phyloP scores from a whole-genome alignment of 2,113 vertebrate genomes.

The Caracal caracal region DNA sequence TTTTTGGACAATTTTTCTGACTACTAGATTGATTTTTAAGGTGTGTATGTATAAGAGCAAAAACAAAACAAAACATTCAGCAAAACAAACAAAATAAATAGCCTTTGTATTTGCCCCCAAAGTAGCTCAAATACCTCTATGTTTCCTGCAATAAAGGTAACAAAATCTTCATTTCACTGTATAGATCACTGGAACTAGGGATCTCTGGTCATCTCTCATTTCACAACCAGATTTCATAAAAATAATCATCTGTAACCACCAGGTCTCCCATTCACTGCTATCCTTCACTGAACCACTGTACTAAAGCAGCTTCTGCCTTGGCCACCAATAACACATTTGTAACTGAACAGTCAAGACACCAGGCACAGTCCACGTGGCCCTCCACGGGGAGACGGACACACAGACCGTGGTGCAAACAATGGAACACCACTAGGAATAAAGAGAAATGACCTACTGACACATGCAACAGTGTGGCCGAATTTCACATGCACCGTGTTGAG shows the following conservation, averaged over 20 bases:
- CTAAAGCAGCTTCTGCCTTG: neutral
- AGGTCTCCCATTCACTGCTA: neutral
- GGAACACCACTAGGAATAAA: accelerated
- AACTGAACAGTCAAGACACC: neutral
- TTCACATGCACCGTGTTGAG: accelerated
- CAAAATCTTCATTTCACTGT: neutral
- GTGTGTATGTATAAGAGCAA: neutral
- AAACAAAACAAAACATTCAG: neutral
- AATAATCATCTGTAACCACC: neutral
- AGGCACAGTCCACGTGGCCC: accelerated
- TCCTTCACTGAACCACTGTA: too few relatives aligned
- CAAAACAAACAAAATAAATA: neutral
- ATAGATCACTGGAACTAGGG: neutral
- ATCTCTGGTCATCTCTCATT: neutral
- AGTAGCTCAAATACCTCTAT: too few relatives aligned
- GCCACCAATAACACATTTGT: neutral
- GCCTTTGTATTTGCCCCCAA: too few relatives aligned
- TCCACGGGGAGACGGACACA: accelerated
- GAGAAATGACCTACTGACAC: neutral
- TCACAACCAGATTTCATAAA: neutral
- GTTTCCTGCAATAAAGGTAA: neutral
- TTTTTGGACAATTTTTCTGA: neutral
- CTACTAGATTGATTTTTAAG: neutral
- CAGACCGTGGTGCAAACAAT: accelerated
- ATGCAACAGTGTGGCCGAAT: accelerated